A percentile compares a stretch with the other conserved stretches of the same genome.
phyloP scores from a whole-genome alignment of 2,113 vertebrate species.

The Seriola aureovittata region DNA sequence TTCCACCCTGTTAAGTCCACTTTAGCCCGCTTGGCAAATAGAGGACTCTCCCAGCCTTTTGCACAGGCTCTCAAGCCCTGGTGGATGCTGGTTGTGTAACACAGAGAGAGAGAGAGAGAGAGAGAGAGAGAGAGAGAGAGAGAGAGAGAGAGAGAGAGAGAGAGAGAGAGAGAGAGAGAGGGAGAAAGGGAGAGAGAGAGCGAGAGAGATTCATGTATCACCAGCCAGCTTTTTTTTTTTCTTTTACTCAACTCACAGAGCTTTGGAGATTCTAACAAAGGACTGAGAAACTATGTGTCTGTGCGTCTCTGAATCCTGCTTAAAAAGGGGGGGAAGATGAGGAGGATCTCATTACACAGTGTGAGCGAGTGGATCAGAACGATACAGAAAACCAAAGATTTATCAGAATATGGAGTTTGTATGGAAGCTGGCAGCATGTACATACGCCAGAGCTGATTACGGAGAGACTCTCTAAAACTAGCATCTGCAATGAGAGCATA shows the following conservation, averaged over 20 bases:
- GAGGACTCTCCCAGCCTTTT: slow-evolving; percentile 62
- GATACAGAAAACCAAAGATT: slow-evolving; percentile 26
- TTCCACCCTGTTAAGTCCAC: slow-evolving; percentile 65
- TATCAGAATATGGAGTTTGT: slow-evolving; percentile 33
- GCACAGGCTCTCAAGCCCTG: slow-evolving; percentile 32
- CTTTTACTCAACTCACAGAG: slow-evolving; percentile 49
- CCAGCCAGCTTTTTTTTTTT: slow-evolving; percentile 46
- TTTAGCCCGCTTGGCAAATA: slow-evolving; percentile 66
- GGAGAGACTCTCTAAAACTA: slow-evolving; percentile 35
- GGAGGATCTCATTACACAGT: slow-evolving; percentile 46
- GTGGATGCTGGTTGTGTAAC: slow-evolving; percentile 68
- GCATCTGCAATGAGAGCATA: slow-evolving; percentile 22
- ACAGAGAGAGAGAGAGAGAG: slow-evolving; percentile 14
- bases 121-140: slow-evolving; percentile 28
- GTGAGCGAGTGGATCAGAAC: slow-evolving; percentile 37
- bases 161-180: slow-evolving; percentile 12
- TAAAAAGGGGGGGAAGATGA: slow-evolving; percentile 14
- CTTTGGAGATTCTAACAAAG: slow-evolving; percentile 61
- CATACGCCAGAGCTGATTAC: slow-evolving; percentile 27
- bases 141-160: slow-evolving; percentile 5
- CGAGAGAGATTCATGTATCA: slow-evolving; percentile 38
- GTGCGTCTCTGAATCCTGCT: slow-evolving; percentile 52
- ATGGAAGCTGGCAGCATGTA: slow-evolving; percentile 18
- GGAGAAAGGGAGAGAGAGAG: slow-evolving; percentile 12
- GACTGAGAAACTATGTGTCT: slow-evolving; percentile 43